phyloP scores from a whole-genome alignment of 2,113 vertebrate species.

The Nannobrachium achirus region DNA sequence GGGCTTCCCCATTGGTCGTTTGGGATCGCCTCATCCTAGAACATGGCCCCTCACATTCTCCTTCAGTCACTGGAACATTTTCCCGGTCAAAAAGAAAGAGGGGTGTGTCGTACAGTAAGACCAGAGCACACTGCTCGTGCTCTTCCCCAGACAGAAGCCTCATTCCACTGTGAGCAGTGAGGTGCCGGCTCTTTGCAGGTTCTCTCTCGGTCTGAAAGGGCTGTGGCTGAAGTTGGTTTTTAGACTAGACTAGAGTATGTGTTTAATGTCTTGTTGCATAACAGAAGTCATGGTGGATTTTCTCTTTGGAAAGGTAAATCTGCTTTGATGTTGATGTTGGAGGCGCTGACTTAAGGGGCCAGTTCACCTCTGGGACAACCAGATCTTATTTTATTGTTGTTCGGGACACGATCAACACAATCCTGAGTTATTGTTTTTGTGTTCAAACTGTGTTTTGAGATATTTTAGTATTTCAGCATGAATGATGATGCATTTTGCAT shows the following conservation, averaged over 20 bases:
- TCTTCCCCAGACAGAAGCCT: background rate
- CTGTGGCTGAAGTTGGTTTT: no score
- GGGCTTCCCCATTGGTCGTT: conserved; percentile 81
- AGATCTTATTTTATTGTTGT: no score
- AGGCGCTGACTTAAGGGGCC: background rate
- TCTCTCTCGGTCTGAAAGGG: no score
- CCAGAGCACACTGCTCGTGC: background rate
- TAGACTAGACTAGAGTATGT: background rate
- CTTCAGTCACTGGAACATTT: conserved; percentile 52
- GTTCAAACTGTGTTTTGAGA: no score
- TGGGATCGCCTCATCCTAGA: conserved; percentile 85
- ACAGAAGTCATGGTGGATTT: conserved; percentile 25
- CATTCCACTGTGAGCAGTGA: background rate
- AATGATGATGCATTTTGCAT: no score
- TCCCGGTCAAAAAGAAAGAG: conserved; percentile 59
- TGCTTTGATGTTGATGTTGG: conserved; percentile 2
- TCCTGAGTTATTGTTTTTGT: no score
- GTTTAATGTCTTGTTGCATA: background rate
- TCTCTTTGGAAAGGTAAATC: conserved; percentile 42
- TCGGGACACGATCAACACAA: no score
- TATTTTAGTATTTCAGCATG: no score
- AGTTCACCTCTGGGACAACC: no score
- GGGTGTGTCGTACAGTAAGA: conserved; percentile 38
- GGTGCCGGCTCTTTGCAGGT: no score
- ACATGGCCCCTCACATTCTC: conserved; percentile 69